Percentiles rank a stretch among this genome's conserved stretches.
Conservation (phyloP, 2,888 invertebrate species). For the Drepanosiphum platanoidis region DNA sequence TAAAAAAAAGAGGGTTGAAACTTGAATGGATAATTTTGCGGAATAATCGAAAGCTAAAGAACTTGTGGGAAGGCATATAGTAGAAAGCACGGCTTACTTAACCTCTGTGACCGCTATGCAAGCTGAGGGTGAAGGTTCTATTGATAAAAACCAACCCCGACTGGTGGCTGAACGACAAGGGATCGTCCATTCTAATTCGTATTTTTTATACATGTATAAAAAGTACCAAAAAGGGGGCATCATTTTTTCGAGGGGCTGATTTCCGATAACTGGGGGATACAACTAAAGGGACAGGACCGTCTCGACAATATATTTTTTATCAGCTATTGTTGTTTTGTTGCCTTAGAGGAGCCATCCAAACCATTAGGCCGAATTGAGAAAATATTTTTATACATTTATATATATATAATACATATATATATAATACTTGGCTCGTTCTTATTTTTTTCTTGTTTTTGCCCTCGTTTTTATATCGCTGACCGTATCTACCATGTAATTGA, state of each 20-base stretch:
- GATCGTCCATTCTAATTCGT: conserved; percentile 61
- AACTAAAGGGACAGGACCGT: conserved; percentile 39
- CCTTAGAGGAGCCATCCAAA: conserved; percentile 59
- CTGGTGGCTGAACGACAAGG: conserved; percentile 48
- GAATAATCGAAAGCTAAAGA: conserved; percentile 63
- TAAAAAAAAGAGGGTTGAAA: conserved; percentile 30
- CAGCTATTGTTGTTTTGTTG: conserved; percentile 62
- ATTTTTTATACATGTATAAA: conserved; percentile 45
- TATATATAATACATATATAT: conserved; percentile 38
- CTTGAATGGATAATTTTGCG: conserved; percentile 64
- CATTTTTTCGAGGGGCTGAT: conserved; percentile 58
- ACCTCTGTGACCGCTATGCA: conserved; percentile 52
- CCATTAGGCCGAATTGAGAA: conserved; percentile 62
- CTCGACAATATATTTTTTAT: conserved; percentile 60
- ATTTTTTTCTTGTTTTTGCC: conserved; percentile 55
- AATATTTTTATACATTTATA: conserved; percentile 52
- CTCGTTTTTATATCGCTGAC: conserved; percentile 59
- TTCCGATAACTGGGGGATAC: conserved; percentile 51
- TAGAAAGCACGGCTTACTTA: conserved; percentile 59
- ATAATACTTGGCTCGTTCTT: conserved; percentile 14
- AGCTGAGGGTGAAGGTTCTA: conserved; percentile 54
- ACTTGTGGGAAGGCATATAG: conserved; percentile 22
- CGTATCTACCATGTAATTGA: conserved; percentile 60
- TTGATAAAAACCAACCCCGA: conserved; percentile 54
- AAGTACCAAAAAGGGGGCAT: conserved; percentile 48